Conservation (phyloP, 2,888 invertebrate genomes). For the Pteria penguin region DNA sequence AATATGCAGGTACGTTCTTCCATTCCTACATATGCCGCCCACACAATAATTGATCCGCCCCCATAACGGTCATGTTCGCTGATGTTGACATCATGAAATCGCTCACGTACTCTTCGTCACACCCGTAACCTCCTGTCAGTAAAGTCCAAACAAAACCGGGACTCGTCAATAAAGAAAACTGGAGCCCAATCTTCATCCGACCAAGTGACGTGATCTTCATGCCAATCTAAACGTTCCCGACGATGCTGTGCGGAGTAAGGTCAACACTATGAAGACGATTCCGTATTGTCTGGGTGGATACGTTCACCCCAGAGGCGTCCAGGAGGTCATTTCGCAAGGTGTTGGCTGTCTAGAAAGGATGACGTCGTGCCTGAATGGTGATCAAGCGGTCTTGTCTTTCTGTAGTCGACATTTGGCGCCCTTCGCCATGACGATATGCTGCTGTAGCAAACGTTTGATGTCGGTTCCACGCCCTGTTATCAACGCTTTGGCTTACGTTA, state of each 20-base stretch:
- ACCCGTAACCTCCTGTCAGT: not conserved
- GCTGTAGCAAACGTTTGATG: too few species aligned
- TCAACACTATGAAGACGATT: constrained; percentile 14
- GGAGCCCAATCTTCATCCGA: not conserved
- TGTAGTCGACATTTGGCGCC: not conserved
- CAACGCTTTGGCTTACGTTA: not conserved
- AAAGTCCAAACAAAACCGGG: not conserved
- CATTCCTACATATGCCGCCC: too few species aligned
- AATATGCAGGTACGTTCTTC: not conserved
- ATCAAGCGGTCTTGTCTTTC: not conserved
- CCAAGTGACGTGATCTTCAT: constrained; percentile 1
- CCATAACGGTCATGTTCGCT: not conserved
- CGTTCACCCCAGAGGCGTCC: not conserved
- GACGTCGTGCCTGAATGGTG: not conserved
- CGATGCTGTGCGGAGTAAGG: not conserved
- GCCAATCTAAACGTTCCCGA: not conserved
- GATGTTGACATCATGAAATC: too few species aligned
- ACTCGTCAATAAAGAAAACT: constrained; percentile 13
- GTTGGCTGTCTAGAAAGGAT: not conserved
- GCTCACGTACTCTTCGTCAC: not conserved
- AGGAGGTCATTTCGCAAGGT: not conserved
- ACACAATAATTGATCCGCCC: not conserved
- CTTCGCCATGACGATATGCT: too few species aligned
- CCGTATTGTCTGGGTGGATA: constrained; percentile 4
- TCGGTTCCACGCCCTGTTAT: too few species aligned